Base-by-base conservation (phyloP, 2,113 vertebrate genomes). In the Sisor rabdophorus region DNA sequence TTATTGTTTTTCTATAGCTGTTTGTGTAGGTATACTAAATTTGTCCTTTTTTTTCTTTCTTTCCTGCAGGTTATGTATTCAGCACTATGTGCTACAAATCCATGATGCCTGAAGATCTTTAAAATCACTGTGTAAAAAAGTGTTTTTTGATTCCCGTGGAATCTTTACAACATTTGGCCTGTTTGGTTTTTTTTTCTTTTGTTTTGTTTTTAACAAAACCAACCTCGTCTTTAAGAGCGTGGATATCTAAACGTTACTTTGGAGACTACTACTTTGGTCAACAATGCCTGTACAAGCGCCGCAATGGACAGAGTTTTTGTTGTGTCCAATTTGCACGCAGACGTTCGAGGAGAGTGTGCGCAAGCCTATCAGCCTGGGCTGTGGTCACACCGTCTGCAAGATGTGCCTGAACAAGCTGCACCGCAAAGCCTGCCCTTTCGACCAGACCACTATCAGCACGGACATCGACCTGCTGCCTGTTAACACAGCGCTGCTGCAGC, bases 381-480 rank as follows among this genome's bases (percentile, higher is more conserved):
- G 97, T 8, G 97, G 97, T 83, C 97, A 99, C 88, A 99, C 97
- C 26, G 96, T 99, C 89, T 99, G 97, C 92, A 98, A 98, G 92
- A 98, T 99, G 96, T 99, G 97, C 91, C 95, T 98, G 89, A 98
- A 98, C 91, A 99, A 99, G 90, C 93, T 99, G 86, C 96, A 99
- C 87, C 95, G 97, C 72, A 99, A 99, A 92, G 96, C 96, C 84
- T 99, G 97, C 87, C 97, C 97, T 50, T 99, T 99, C 78, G 97
- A 99, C 92, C 97, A 99, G 94, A 98, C 97, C 81, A 93, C 95
- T 91, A 98, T 99, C 91, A 98, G 93, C 82, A 98, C 96, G 2
- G 96, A 99, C 89, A 98, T 99, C 47, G 97, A 99, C 81, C 95
- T 96, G 86, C 93, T 99, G 73, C 97, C 96, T 53, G 96, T 98